phyloP scores from a whole-genome alignment of 2,113 vertebrate genomes.

The Bufo gargarizans region DNA sequence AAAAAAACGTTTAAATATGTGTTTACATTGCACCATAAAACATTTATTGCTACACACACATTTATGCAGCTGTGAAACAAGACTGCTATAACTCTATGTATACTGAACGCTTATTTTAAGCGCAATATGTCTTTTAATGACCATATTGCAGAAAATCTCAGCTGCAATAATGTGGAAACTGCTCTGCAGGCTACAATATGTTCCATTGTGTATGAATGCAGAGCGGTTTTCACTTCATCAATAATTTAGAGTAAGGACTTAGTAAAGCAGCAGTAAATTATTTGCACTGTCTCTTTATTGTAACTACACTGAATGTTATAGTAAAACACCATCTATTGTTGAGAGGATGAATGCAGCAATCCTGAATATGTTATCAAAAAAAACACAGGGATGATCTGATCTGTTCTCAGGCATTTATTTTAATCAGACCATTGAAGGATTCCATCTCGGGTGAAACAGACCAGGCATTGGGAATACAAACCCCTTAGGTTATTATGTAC shows the following conservation, averaged over 20 bases:
- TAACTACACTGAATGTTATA: background rate
- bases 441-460: background rate
- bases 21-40: slow-evolving; percentile 42
- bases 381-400: background rate
- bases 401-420: background rate
- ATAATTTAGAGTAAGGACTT: slow-evolving; percentile 4
- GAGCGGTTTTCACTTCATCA: background rate
- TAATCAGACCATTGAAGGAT: background rate
- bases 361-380: background rate
- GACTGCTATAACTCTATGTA: slow-evolving; percentile 9
- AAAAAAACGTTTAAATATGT: slow-evolving; percentile 33
- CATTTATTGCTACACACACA: slow-evolving; percentile 17
- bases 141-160: slow-evolving; percentile 14
- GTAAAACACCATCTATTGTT: background rate
- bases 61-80: slow-evolving; percentile 38
- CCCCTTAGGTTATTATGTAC: background rate
- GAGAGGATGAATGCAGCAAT: background rate
- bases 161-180: slow-evolving; percentile 16
- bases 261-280: slow-evolving; percentile 17
- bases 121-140: slow-evolving; percentile 31
- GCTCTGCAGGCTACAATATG: slow-evolving; percentile 13
- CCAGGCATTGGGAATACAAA: background rate
- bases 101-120: slow-evolving; percentile 15
- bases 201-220: background rate
- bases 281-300: background rate